A percentile compares a stretch with the other conserved stretches of the same genome.
phyloP scores from a whole-genome alignment of 1,140 invertebrate genomes.

The Procambarus virginalis region DNA sequence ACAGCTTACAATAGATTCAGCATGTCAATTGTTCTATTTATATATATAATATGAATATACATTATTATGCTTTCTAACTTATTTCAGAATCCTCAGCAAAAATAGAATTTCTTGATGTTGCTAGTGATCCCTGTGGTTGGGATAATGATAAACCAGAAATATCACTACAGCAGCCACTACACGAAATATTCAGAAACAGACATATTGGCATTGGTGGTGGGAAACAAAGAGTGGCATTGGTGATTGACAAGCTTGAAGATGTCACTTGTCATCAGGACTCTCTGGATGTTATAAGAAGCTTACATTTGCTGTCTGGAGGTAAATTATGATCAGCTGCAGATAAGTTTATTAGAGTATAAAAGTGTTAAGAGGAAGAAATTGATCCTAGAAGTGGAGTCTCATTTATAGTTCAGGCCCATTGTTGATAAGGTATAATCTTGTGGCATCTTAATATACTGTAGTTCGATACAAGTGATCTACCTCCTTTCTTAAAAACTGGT shows the following conservation, averaged over 20 bases:
- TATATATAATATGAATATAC: no score
- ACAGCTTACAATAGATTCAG: no score
- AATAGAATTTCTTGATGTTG: constrained; percentile 11
- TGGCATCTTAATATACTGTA: no score
- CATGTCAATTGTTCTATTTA: no score
- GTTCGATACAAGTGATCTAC: no score
- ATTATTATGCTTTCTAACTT: no score
- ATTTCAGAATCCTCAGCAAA: constrained; percentile 1
- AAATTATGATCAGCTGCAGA: not conserved
- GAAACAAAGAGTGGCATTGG: not conserved
- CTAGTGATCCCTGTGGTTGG: constrained; percentile 24
- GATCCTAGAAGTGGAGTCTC: no score
- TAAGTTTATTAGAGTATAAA: no score
- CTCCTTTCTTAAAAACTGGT: no score
- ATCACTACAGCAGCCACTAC: not conserved
- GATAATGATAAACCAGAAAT: not conserved
- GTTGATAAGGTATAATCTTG: no score
- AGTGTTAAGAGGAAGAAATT: no score
- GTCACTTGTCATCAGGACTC: constrained; percentile 4
- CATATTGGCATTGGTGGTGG: not conserved
- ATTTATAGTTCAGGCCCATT: no score
- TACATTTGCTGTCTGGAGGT: constrained; percentile 3
- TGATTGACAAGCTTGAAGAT: constrained; percentile 19
- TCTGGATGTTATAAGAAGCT: not conserved
- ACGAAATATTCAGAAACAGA: not conserved